These are phyloP conservation scores for Asteroscopus sphinx DNA, from an alignment of 2,888 invertebrate species.

Conservation along the genomic window DNA sequence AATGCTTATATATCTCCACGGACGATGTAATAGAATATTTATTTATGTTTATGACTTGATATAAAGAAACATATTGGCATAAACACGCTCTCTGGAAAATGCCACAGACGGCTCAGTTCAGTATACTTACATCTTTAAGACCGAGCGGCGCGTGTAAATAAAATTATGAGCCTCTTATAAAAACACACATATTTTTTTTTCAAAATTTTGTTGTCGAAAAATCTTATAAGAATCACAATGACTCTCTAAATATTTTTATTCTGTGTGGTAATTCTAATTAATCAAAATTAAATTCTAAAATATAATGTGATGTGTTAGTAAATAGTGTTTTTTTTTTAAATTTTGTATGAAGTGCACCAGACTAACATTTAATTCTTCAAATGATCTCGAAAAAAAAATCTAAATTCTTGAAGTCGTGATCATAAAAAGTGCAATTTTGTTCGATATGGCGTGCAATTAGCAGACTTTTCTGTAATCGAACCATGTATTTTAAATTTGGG, in stretches of 20 bases:
- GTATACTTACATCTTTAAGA: conserved; percentile 15
- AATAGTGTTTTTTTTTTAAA: too few relatives aligned
- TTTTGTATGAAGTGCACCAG: too few relatives aligned
- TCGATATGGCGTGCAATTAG: not conserved
- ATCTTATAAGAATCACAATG: too few relatives aligned
- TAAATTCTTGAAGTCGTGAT: too few relatives aligned
- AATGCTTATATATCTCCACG: conserved; percentile 48
- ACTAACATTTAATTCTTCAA: too few relatives aligned
- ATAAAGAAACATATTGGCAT: conserved; percentile 30
- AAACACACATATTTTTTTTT: not conserved
- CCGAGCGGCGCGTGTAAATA: not conserved
- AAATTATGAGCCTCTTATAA: conserved; percentile 9
- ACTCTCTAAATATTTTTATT: too few relatives aligned
- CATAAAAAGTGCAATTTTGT: not conserved
- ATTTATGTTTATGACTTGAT: conserved; percentile 37
- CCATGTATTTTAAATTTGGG: too few relatives aligned
- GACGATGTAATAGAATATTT: conserved; percentile 35
- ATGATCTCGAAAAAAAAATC: too few relatives aligned
- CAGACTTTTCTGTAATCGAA: not conserved
- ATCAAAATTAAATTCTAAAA: too few relatives aligned
- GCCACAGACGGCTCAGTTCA: conserved; percentile 47
- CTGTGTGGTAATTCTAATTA: too few relatives aligned
- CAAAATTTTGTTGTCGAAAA: not conserved
- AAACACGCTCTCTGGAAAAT: conserved; percentile 56
- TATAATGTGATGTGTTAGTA: too few relatives aligned